Conservation (phyloP, 2,888 invertebrate species). For the Leptodirus hochenwartii region DNA sequence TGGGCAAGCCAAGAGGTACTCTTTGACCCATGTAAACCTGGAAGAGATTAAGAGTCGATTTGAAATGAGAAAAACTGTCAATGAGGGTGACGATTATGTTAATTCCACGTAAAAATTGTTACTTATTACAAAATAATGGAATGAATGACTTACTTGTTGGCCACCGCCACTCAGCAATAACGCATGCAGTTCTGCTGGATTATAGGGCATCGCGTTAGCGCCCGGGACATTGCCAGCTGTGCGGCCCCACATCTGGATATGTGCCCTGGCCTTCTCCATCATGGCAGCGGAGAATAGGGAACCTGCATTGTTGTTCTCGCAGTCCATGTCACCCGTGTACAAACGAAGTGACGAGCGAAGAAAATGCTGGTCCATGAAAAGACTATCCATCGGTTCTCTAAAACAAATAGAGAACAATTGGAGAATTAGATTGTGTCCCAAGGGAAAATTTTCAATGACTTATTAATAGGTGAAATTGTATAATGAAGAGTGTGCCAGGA, state of each 20-base stretch:
- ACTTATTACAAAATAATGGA: too few relatives aligned
- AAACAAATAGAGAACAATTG: slow-evolving; percentile 16
- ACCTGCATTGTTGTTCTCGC: slow-evolving; percentile 27
- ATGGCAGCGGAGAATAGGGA: slow-evolving; percentile 30
- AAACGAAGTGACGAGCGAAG: slow-evolving; percentile 38
- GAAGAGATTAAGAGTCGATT: too few relatives aligned
- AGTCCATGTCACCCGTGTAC: slow-evolving; percentile 33
- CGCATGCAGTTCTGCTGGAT: slow-evolving; percentile 28
- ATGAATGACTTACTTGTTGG: too few relatives aligned
- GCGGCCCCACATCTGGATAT: slow-evolving; percentile 34
- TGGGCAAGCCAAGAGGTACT: slow-evolving; percentile 23
- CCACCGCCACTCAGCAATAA: slow-evolving; percentile 22
- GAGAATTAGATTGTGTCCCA: background rate
- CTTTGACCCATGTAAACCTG: slow-evolving; percentile 24
- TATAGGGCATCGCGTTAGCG: slow-evolving; percentile 28
- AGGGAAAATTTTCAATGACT: too few relatives aligned
- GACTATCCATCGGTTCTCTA: slow-evolving; percentile 59
- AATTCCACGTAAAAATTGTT: too few relatives aligned
- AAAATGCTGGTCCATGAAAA: slow-evolving; percentile 62
- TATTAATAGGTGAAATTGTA: too few relatives aligned
- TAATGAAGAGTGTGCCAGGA: too few relatives aligned
- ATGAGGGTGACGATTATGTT: too few relatives aligned
- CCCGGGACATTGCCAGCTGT: slow-evolving; percentile 18
- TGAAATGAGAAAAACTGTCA: too few relatives aligned
- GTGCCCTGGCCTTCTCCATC: slow-evolving; percentile 37